These are phyloP conservation scores for Parnassius glacialis DNA, from an alignment of 2,888 invertebrate species.

Conservation along the genomic window DNA sequence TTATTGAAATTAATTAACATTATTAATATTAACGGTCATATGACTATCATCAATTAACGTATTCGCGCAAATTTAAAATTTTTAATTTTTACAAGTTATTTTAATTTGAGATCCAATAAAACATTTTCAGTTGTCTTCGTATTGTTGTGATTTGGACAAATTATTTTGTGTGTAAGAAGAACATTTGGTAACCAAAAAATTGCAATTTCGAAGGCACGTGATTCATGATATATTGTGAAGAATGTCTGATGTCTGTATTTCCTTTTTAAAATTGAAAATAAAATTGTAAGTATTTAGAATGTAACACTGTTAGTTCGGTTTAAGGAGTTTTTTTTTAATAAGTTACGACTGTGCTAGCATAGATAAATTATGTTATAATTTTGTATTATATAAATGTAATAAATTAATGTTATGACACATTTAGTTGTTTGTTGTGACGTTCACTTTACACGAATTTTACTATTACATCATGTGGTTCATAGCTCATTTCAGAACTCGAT, in stretches of 20 bases:
- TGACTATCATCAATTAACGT: no score
- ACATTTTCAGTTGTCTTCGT: no score
- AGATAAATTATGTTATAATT: slow-evolving; percentile 27
- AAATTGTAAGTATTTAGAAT: slow-evolving; percentile 1
- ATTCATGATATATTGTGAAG: background rate
- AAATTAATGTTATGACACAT: slow-evolving; percentile 21
- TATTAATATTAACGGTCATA: no score
- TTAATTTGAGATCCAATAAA: no score
- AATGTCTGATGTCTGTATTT: background rate
- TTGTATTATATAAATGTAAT: slow-evolving; percentile 28
- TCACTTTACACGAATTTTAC: no score
- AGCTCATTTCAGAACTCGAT: no score
- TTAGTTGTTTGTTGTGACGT: background rate
- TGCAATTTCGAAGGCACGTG: no score
- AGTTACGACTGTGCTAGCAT: background rate
- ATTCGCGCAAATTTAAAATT: no score
- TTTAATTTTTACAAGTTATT: no score
- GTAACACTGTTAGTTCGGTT: background rate
- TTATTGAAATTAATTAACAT: no score
- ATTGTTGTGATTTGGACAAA: no score
- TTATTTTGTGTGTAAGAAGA: background rate
- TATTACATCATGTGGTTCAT: no score
- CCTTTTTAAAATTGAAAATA: background rate
- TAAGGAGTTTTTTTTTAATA: background rate
- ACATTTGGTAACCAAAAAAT: background rate